A percentile compares a stretch with the other conserved stretches of the same genome.
phyloP scores from a whole-genome alignment of 2,888 invertebrate genomes.

The Volucella inflata region DNA sequence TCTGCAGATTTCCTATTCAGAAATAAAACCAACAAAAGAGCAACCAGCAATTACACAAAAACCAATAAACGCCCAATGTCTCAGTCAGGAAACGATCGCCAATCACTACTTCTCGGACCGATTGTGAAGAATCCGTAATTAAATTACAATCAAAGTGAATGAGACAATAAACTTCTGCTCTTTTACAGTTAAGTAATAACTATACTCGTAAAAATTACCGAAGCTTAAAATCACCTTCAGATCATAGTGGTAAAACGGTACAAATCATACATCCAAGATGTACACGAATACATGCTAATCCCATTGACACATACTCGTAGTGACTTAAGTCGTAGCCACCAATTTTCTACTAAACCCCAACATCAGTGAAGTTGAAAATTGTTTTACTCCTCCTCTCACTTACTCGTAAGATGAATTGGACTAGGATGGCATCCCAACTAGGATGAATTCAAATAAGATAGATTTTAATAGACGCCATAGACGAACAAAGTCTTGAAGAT shows the following conservation, averaged over 20 bases:
- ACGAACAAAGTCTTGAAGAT: conserved; percentile 2
- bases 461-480: too few relatives aligned
- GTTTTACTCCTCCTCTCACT: conserved; percentile 35
- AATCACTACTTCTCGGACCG: too few relatives aligned
- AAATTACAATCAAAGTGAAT: too few relatives aligned
- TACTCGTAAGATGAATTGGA: conserved; percentile 13
- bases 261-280: conserved; percentile 30
- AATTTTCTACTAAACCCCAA: conserved; percentile 48
- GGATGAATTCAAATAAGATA: neutral
- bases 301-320: conserved; percentile 58
- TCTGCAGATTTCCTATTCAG: too few relatives aligned
- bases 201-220: neutral
- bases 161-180: conserved; percentile 20
- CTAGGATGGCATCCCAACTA: conserved; percentile 19
- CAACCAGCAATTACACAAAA: too few relatives aligned
- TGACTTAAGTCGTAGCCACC: conserved; percentile 58
- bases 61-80: too few relatives aligned
- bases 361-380: conserved; percentile 4
- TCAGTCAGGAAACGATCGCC: too few relatives aligned
- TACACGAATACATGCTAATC: conserved; percentile 30
- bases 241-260: conserved; percentile 52
- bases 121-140: too few relatives aligned
- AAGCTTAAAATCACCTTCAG: neutral
- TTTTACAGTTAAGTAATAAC: conserved; percentile 17
- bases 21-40: too few relatives aligned